Conservation (phyloP, 2,888 invertebrate genomes). For the Copidosoma aretas region DNA sequence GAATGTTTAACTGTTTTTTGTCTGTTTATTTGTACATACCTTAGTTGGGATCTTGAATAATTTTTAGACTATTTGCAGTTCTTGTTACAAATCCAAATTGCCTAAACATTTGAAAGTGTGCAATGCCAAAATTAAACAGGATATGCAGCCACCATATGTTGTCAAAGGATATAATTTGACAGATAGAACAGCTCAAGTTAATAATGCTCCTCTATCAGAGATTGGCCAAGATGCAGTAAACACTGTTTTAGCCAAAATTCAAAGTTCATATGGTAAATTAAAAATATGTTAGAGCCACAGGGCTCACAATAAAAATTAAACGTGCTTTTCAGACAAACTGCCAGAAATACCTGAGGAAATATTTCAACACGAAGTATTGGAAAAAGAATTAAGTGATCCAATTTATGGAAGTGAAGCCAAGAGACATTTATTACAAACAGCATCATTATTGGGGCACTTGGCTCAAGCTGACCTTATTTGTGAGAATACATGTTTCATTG, state of each 20-base stretch:
- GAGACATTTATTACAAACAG: slow-evolving; percentile 80
- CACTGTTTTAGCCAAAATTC: slow-evolving; percentile 53
- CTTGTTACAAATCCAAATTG: slow-evolving; percentile 73
- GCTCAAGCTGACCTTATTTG: slow-evolving; percentile 68
- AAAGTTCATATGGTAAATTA: slow-evolving; percentile 52
- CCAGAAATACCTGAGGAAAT: slow-evolving; percentile 60
- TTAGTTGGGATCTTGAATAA: slow-evolving; percentile 36
- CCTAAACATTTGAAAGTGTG: slow-evolving; percentile 76
- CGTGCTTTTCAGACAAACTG: slow-evolving; percentile 49
- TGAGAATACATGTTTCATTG: slow-evolving; percentile 76
- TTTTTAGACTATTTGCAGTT: slow-evolving; percentile 63
- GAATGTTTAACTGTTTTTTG: slow-evolving; percentile 2
- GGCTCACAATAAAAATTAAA: no score
- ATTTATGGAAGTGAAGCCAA: slow-evolving; percentile 70
- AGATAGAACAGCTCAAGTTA: slow-evolving; percentile 44
- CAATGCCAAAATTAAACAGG: slow-evolving; percentile 69
- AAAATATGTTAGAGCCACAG: no score
- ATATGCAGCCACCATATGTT: slow-evolving; percentile 66
- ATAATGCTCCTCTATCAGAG: slow-evolving; percentile 49
- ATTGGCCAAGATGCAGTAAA: slow-evolving; percentile 48
- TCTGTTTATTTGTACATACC: slow-evolving; percentile 19
- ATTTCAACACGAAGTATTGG: slow-evolving; percentile 62
- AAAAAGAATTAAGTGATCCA: slow-evolving; percentile 64
- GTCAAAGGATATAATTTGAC: slow-evolving; percentile 64
- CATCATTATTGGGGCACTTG: slow-evolving; percentile 76